Evolutionary conservation across 2,888 invertebrate species (phyloP).

Genomic region (Halocaridina rubra): DNA sequence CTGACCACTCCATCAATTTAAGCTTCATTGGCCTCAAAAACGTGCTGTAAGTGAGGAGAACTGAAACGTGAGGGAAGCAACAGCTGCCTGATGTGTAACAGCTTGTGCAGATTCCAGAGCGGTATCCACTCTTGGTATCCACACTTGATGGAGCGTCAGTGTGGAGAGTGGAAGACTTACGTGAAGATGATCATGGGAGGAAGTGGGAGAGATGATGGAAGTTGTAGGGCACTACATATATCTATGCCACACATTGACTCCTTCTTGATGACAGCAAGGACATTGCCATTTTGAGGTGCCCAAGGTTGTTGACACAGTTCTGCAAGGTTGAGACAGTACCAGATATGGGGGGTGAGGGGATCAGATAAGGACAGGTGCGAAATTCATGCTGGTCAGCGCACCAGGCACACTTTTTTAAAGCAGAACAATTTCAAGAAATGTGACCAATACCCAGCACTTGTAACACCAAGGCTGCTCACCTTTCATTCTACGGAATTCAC

Average conservation of each 20-base stretch:
- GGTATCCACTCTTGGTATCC: neutral
- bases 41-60: neutral
- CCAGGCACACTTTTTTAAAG: conserved; percentile 14
- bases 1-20: neutral
- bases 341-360: neutral
- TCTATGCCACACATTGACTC: conserved; percentile 6
- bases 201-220: too few species aligned
- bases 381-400: neutral
- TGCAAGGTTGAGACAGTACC: too few species aligned
- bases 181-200: too few species aligned
- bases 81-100: neutral
- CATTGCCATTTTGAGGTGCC: conserved; percentile 10
- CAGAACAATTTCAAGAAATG: conserved; percentile 11
- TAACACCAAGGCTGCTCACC: too few species aligned
- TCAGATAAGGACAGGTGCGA: neutral
- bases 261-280: neutral
- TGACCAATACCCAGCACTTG: too few species aligned
- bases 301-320: neutral
- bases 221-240: too few species aligned
- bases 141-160: neutral
- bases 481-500: neutral
- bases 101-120: neutral
- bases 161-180: neutral
- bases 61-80: neutral
- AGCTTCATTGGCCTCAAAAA: neutral